A percentile compares a stretch with the other conserved stretches of the same genome.
Conservation (phyloP, 2,888 invertebrate genomes). For the Oscheius sp. region DNA sequence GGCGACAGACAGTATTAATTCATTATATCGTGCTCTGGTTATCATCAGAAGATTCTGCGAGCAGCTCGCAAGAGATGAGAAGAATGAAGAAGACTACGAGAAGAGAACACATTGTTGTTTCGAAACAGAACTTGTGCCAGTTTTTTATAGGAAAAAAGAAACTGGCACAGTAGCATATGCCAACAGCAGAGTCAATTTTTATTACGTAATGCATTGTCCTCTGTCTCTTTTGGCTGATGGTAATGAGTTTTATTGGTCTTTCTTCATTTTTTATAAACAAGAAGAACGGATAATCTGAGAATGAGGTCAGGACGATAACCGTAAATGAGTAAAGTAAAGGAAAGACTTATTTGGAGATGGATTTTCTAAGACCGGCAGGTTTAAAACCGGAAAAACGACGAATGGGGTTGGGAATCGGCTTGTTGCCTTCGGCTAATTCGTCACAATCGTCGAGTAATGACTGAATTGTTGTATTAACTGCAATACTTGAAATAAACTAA, state of each 20-base stretch:
- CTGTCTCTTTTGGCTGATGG: too few relatives aligned
- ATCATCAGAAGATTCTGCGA: too few relatives aligned
- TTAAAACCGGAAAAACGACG: conserved; percentile 25
- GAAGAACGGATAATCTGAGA: not conserved
- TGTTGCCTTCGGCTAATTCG: not conserved
- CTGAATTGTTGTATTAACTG: not conserved
- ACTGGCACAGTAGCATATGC: too few relatives aligned
- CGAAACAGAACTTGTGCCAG: too few relatives aligned
- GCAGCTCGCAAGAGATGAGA: too few relatives aligned
- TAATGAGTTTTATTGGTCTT: not conserved
- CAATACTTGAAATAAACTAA: not conserved
- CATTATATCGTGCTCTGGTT: too few relatives aligned
- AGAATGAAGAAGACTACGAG: too few relatives aligned
- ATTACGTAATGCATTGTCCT: too few relatives aligned
- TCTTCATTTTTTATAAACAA: not conserved
- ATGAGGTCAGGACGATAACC: not conserved
- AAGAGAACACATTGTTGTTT: too few relatives aligned
- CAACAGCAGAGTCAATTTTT: too few relatives aligned
- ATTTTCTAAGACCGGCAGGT: conserved; percentile 21
- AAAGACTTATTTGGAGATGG: conserved; percentile 9
- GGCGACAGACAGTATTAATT: too few relatives aligned
- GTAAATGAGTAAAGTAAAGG: not conserved
- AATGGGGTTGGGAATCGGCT: not conserved
- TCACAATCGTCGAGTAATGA: conserved; percentile 16
- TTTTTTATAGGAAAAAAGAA: too few relatives aligned